Evolutionary conservation across 2,888 invertebrate genomes (phyloP).

Genomic region (Candidula unifasciata): DNA sequence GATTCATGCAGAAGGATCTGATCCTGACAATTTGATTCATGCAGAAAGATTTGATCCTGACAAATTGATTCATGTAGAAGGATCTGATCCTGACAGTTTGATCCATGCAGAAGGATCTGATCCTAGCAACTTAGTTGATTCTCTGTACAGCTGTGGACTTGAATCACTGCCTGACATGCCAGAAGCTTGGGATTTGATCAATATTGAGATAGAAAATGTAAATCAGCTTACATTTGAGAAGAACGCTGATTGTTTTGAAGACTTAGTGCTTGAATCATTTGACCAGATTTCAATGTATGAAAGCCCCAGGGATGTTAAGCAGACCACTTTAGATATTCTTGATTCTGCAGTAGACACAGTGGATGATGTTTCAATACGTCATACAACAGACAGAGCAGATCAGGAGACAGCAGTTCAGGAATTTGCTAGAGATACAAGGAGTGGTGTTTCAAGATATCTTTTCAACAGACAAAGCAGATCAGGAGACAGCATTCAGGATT

Average conservation of each 20-base stretch:
- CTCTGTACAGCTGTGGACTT: no score
- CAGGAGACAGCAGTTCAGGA: neutral
- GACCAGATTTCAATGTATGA: neutral
- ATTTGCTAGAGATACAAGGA: neutral
- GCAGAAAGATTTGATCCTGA: neutral
- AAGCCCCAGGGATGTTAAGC: neutral
- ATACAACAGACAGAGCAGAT: neutral
- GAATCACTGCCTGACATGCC: no score
- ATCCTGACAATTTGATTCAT: neutral
- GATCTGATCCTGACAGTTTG: no score
- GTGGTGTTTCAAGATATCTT: no score
- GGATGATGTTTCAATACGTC: neutral
- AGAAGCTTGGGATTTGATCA: neutral
- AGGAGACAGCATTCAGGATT: neutral
- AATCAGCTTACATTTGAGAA: constrained; percentile 1
- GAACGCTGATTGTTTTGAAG: neutral
- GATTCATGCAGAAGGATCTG: neutral
- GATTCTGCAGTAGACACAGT: neutral
- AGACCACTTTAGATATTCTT: neutral
- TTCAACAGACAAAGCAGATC: neutral
- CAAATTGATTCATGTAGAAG: no score
- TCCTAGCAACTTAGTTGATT: no score
- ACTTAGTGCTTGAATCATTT: neutral
- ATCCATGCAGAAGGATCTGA: no score
- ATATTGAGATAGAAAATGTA: neutral